Evolutionary conservation across 2,888 invertebrate species (phyloP).

Genomic region (Nomada lathburiana): DNA sequence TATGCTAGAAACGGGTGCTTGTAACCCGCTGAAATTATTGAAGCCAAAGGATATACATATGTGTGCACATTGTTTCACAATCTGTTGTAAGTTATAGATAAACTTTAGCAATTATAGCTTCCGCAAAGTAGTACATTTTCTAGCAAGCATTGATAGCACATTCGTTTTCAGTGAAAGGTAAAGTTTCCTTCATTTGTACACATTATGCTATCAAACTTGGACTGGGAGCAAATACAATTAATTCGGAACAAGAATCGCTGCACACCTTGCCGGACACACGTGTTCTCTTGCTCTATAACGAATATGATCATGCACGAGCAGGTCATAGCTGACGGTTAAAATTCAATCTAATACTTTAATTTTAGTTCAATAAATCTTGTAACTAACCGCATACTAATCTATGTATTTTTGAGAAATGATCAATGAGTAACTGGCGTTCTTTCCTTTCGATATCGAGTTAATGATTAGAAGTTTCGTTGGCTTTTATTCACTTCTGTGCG

Average conservation of each 20-base stretch:
- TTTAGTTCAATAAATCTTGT: slow-evolving; percentile 1
- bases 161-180: no score
- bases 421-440: no score
- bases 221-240: not conserved
- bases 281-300: slow-evolving; percentile 1
- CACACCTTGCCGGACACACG: slow-evolving; percentile 13
- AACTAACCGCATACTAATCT: not conserved
- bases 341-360: not conserved
- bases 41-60: not conserved
- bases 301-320: slow-evolving; percentile 3
- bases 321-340: slow-evolving; percentile 10
- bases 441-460: not conserved
- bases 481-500: not conserved
- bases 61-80: not conserved
- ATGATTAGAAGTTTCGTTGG: not conserved
- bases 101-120: not conserved
- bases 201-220: not conserved
- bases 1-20: not conserved
- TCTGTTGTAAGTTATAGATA: not conserved
- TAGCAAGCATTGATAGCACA: no score
- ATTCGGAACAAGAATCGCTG: not conserved
- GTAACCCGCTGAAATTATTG: not conserved
- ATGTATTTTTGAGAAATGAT: not conserved
- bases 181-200: not conserved
- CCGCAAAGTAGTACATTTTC: no score